These are phyloP conservation scores for Calvadosia cruxmelitensis DNA, from an alignment of 30 jellyfish, hydroid and myxozoan genomes.

Conservation along the genomic window DNA sequence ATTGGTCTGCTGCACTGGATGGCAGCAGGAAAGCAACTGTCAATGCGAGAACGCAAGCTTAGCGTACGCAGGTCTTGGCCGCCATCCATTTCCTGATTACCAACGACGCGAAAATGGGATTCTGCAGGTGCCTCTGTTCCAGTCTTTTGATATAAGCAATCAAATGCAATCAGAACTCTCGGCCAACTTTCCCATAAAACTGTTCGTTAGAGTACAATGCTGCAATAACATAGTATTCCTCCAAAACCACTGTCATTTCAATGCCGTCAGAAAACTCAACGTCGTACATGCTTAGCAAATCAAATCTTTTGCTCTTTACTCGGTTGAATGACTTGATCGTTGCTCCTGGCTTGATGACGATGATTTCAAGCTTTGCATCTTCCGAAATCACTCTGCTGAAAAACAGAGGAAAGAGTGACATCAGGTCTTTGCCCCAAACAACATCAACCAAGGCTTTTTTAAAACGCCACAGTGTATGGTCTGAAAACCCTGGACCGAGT, in stretches of 20 bases:
- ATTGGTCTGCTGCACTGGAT: conserved; percentile 13
- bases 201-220: conserved; percentile 9
- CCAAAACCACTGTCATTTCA: not conserved
- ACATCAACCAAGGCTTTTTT: not conserved
- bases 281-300: not conserved
- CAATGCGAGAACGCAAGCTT: conserved; percentile 6
- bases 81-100: conserved; percentile 17
- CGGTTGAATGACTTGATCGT: not conserved
- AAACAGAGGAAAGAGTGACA: not conserved
- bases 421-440: not conserved
- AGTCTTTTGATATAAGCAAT: conserved; percentile 6
- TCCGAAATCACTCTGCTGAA: not conserved
- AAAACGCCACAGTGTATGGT: not conserved
- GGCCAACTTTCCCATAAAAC: conserved; percentile 25
- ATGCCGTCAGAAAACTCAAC: not conserved
- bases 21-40: conserved; percentile 7
- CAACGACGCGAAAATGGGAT: conserved; percentile 7
- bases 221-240: not conserved
- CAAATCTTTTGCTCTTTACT: not conserved
- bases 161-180: conserved; percentile 23
- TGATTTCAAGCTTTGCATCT: not conserved
- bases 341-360: not conserved
- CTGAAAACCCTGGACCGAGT: not conserved
- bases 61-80: conserved; percentile 1
- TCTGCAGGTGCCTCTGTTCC: conserved; percentile 20